phyloP scores from a whole-genome alignment of 2,888 invertebrate genomes.

The Epicampocera succincta region DNA sequence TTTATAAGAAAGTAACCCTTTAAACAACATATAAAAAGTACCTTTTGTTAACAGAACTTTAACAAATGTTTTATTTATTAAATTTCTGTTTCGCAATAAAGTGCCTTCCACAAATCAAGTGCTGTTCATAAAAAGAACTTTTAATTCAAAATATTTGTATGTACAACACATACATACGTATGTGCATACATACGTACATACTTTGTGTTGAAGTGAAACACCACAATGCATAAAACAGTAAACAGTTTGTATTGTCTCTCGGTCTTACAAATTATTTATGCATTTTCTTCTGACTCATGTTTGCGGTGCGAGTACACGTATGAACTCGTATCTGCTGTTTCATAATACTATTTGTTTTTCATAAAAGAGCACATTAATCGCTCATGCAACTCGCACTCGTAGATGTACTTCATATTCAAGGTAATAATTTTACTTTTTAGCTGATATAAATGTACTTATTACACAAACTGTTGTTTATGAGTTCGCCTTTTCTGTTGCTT shows the following conservation, averaged over 20 bases:
- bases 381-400: conserved; percentile 50
- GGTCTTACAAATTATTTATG: too few relatives aligned
- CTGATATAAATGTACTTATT: conserved; percentile 2
- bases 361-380: background rate
- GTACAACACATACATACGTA: too few relatives aligned
- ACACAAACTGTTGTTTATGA: conserved; percentile 55
- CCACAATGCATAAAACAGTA: too few relatives aligned
- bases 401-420: conserved; percentile 56
- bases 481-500: conserved; percentile 29
- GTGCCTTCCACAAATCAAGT: background rate
- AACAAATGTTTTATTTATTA: too few relatives aligned
- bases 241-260: too few relatives aligned
- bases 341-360: background rate
- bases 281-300: background rate
- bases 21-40: too few relatives aligned
- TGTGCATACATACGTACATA: too few relatives aligned
- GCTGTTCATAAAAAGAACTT: too few relatives aligned
- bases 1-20: too few relatives aligned
- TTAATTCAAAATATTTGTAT: too few relatives aligned
- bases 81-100: background rate
- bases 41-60: too few relatives aligned
- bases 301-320: background rate
- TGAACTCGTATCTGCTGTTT: background rate
- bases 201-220: too few relatives aligned
- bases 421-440: conserved; percentile 60